Base-by-base conservation (phyloP, 2,797 vertebrate genomes). In the Rhynchotus rufescens region DNA sequence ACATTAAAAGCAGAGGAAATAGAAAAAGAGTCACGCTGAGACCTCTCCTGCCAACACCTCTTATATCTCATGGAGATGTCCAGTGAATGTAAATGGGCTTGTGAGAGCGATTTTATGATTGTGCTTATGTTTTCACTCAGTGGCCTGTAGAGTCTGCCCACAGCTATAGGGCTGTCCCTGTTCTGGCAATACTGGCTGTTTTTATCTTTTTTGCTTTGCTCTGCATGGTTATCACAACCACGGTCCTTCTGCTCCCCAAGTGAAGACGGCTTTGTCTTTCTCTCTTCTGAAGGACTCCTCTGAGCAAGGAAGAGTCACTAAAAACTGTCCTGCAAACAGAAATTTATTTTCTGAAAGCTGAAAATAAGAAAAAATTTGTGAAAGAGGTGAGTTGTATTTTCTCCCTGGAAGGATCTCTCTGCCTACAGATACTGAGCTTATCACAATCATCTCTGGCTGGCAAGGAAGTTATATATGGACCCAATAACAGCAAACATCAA, bases 401-500 rank as follows among this genome's bases (percentile, higher is more conserved):
- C 44, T 89, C 67, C 60, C 69, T 71, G 68, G 54, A 89, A 93
- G 72, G 52, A 71, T 84, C 49, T 3, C 6, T 84, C 34, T 66
- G 25, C 30, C 7, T 76, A 71, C 81, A 73, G 52, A 74, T 72
- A 23, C 32, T 86, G 77, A 67, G 81, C 91, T 86, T 89, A 92
- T 95, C 92, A 86, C 67, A 89, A 80, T 52, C 54, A 56, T 71
- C 65, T 90, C 65, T 86, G 80, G 51, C 90, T 89, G 82, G 59
- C 86, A 90, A 79, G 2, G 51, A 84, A 90, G 82, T 89, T 92
- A 92, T 78, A 68, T 90, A 89, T 86, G 62, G 84, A 57, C 80
- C 82, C 80, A 90, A 59, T 93, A 91, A 88, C 65, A 94, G 71
- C 68, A 90, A 93, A 80, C 52, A 89, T 91, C 87, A 92, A 89